A percentile compares a stretch with the other conserved stretches of the same genome.
phyloP scores from a whole-genome alignment of 2,888 invertebrate genomes.

The Cantharis flavilabris region DNA sequence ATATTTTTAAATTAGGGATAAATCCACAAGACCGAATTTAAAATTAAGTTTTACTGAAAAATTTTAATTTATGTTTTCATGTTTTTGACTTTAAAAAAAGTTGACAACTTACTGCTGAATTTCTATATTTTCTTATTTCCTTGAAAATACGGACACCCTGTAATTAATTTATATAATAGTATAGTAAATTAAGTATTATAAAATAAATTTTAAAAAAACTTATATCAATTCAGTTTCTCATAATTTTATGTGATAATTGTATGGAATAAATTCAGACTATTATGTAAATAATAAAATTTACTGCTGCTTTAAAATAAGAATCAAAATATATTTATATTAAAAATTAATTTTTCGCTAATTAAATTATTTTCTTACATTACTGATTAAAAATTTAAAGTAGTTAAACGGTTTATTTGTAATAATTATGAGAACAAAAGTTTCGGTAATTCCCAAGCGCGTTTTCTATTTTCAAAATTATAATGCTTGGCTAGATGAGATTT shows the following conservation, averaged over 20 bases:
- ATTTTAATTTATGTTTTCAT: no score
- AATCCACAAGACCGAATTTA: no score
- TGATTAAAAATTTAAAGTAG: background rate
- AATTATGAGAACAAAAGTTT: background rate
- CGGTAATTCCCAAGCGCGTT: background rate
- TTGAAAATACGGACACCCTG: no score
- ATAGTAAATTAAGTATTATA: no score
- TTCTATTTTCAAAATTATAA: background rate
- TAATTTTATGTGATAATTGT: background rate
- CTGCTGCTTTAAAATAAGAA: background rate
- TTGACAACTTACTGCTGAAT: no score
- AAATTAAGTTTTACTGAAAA: no score
- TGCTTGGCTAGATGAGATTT: background rate
- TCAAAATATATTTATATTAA: background rate
- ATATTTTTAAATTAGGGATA: no score
- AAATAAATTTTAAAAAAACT: no score
- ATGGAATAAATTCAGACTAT: background rate
- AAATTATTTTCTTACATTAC: background rate
- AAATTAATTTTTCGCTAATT: background rate
- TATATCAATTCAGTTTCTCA: background rate
- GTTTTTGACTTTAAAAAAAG: no score
- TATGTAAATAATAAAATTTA: background rate
- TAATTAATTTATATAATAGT: no score
- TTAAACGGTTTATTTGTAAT: background rate
- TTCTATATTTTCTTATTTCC: no score